A percentile compares a stretch with the other conserved stretches of the same genome.
phyloP scores from a whole-genome alignment of 2,113 vertebrate genomes.

The Pteropus alecto region DNA sequence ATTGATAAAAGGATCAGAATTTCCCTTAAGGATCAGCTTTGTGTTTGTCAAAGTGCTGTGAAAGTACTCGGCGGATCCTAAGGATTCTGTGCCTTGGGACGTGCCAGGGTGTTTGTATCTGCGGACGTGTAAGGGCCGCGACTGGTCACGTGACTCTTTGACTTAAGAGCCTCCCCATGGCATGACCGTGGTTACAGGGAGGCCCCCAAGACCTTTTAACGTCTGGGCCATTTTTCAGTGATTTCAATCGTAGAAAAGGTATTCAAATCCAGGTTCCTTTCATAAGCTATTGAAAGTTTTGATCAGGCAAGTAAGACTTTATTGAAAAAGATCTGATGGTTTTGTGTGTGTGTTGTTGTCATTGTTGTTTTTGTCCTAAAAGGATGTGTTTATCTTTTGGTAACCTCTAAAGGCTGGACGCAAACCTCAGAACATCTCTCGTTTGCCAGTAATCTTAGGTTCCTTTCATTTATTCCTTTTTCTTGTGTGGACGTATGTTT shows the following conservation, averaged over 20 bases:
- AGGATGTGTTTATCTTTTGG: neutral
- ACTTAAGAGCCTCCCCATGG: neutral
- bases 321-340: neutral
- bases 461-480: neutral
- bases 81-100: neutral
- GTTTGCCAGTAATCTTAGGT: neutral
- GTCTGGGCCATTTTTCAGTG: slow-evolving; percentile 1
- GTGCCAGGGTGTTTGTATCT: neutral
- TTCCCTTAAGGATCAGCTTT: neutral
- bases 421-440: neutral
- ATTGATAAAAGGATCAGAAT: neutral
- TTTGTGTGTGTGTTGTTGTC: neutral
- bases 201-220: neutral
- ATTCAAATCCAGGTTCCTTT: neutral
- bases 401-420: neutral
- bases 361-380: neutral
- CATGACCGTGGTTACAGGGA: neutral
- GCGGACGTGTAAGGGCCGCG: neutral
- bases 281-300: slow-evolving; percentile 32
- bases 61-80: neutral
- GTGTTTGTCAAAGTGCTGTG: neutral
- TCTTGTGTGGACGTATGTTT: neutral
- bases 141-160: neutral
- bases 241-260: neutral
- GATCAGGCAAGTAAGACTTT: neutral